Evolutionary conservation across 2,888 invertebrate species (phyloP).

Genomic region (Pteria penguin): DNA sequence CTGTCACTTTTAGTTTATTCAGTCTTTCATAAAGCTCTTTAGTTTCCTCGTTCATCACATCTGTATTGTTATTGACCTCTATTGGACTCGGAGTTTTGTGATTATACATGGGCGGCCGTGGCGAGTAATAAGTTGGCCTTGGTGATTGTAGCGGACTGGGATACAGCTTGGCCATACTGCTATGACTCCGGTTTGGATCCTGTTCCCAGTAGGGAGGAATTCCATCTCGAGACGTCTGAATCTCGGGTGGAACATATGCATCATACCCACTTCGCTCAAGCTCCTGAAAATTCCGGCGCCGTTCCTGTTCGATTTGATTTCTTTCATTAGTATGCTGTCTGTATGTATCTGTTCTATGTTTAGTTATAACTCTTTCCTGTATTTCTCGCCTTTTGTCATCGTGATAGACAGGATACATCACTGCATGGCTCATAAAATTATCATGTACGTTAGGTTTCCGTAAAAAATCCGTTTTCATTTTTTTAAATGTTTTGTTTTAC

Average conservation of each 20-base stretch:
- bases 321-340: conserved; percentile 22
- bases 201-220: background rate
- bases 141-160: background rate
- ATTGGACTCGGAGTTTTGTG: background rate
- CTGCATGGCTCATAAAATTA: background rate
- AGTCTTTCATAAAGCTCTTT: background rate
- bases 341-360: conserved; percentile 23
- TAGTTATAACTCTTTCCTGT: conserved; percentile 25
- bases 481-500: no score
- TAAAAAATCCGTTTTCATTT: background rate
- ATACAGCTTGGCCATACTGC: background rate
- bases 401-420: background rate
- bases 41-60: background rate
- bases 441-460: background rate
- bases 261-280: background rate
- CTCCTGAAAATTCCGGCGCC: background rate
- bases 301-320: background rate
- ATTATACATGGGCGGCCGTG: background rate
- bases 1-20: background rate
- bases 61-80: background rate
- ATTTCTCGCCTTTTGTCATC: conserved; percentile 3
- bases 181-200: background rate
- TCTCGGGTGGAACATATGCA: background rate
- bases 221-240: background rate
- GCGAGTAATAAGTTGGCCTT: background rate